A percentile compares a stretch with the other conserved stretches of the same genome.
These are phyloP conservation scores for Hipposideros larvatus DNA, from an alignment of 2,797 vertebrate species.

Conservation along the genomic window DNA sequence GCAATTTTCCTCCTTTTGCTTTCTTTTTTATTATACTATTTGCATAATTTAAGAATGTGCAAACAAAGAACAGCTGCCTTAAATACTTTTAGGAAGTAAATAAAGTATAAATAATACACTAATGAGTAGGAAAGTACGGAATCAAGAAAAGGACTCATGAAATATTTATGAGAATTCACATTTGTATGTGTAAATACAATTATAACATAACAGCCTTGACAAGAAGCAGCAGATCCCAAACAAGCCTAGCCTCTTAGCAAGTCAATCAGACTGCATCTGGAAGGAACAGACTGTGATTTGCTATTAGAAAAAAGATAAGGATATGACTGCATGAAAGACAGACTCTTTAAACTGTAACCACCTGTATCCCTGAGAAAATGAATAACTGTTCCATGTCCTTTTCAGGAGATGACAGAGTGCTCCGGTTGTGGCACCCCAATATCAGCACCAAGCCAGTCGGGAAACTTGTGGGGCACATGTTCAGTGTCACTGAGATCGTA, in stretches of 20 bases:
- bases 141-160: slow-evolving; percentile 56
- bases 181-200: slow-evolving; percentile 43
- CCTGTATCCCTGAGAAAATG: neutral
- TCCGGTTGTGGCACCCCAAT: slow-evolving; percentile 88
- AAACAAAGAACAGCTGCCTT: slow-evolving; percentile 63
- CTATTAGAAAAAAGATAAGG: neutral
- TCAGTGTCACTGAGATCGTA: slow-evolving; percentile 86
- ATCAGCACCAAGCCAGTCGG: slow-evolving; percentile 87
- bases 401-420: slow-evolving; percentile 87
- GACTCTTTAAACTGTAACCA: neutral
- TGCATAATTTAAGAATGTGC: slow-evolving; percentile 56
- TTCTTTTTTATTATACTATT: slow-evolving; percentile 58
- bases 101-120: slow-evolving; percentile 53
- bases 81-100: slow-evolving; percentile 60
- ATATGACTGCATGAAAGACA: neutral
- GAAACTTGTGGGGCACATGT: slow-evolving; percentile 86
- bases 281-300: neutral
- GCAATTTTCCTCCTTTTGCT: slow-evolving; percentile 15
- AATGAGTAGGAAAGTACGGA: slow-evolving; percentile 43
- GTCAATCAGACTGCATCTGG: neutral
- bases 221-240: neutral
- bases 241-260: neutral
- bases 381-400: neutral
- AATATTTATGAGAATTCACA: slow-evolving; percentile 56
- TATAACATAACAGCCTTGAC: neutral